Evolutionary conservation across 2,113 vertebrate genomes (phyloP).

Genomic region (Oxygymnocypris stewartii): DNA sequence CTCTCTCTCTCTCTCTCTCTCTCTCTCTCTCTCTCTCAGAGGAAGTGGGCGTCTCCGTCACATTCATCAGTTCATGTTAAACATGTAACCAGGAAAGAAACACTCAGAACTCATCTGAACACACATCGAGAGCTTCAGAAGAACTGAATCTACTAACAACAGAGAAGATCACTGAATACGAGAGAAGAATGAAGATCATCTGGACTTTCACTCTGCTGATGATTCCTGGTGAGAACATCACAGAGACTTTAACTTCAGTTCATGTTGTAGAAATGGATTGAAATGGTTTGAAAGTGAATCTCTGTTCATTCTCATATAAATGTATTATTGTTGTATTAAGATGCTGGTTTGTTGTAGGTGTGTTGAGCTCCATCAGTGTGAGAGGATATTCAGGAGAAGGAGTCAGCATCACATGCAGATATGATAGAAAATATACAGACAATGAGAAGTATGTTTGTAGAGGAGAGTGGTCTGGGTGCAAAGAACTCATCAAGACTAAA

Average conservation of each 20-base stretch:
- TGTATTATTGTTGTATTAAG: neutral
- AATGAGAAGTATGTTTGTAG: too few relatives aligned
- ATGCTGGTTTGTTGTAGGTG: constrained; percentile 14
- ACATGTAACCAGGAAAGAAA: too few relatives aligned
- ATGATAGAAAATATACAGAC: too few relatives aligned
- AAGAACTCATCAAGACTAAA: too few relatives aligned
- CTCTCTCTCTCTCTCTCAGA: too few relatives aligned
- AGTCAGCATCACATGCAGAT: constrained; percentile 43
- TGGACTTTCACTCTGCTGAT: neutral
- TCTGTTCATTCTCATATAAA: neutral
- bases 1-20: neutral
- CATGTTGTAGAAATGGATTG: too few relatives aligned
- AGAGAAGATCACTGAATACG: neutral
- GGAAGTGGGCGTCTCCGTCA: too few relatives aligned
- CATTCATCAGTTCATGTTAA: too few relatives aligned
- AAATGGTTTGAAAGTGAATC: neutral
- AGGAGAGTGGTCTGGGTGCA: rapidly evolving
- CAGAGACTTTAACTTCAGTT: too few relatives aligned
- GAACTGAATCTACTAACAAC: too few relatives aligned
- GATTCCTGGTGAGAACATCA: neutral
- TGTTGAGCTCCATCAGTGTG: neutral
- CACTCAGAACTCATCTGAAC: too few relatives aligned
- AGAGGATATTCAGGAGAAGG: constrained; percentile 35
- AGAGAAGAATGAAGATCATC: constrained; percentile 8
- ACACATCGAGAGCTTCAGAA: neutral